Evolutionary conservation across 2,888 invertebrate genomes (phyloP), one percentile per base, ranked within the genome.

Genomic region (Himalopsyche kuldschensis): DNA sequence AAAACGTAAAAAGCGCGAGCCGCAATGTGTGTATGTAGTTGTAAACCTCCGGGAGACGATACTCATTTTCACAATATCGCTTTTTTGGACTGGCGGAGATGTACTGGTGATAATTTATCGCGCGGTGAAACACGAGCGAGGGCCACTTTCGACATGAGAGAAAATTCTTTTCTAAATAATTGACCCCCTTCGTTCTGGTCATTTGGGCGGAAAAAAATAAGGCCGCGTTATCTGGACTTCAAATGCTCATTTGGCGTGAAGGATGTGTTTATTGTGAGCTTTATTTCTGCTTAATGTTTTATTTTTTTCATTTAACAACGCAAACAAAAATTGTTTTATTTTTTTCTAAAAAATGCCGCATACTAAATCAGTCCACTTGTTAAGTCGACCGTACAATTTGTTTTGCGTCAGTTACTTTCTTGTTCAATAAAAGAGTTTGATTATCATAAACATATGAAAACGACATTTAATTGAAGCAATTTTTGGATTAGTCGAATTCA

Each of bases 21-120:
- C 27, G 27, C 20, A 69, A 30, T 30, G 69, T 69, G 69, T 27
- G 27, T 11, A 11, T 30, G 15, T 24, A 69, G 69, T 6, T 30
- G 24, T 69, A 69, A 69, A 69, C 69, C 27, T 30, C 30, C 69
- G 69, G 27, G 20, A 4, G 15, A 69, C 10, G 69, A 55, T 55
- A 55, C 55, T 55, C 55, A 6, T 55, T 55, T 55, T 55, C 55
- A 24, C 55, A 55, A 69, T 69, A 69, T 69, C 27, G 69, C 30
- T 27, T 10, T 69, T 69, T 69, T 69, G 47, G 69, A n/a, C 78
- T 75, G 78, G 78, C 24, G 82, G 76, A 79, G 82, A 82, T 79
- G 82, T 82, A 79, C 82, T 75, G 79, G 75, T 79, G 79, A 79
- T 82, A 82, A 82, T 82, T 82, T 82, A 82, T 82, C 82, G 82